Conservation (phyloP, 2,113 vertebrate species). For the Ceyx cyanopectus region DNA sequence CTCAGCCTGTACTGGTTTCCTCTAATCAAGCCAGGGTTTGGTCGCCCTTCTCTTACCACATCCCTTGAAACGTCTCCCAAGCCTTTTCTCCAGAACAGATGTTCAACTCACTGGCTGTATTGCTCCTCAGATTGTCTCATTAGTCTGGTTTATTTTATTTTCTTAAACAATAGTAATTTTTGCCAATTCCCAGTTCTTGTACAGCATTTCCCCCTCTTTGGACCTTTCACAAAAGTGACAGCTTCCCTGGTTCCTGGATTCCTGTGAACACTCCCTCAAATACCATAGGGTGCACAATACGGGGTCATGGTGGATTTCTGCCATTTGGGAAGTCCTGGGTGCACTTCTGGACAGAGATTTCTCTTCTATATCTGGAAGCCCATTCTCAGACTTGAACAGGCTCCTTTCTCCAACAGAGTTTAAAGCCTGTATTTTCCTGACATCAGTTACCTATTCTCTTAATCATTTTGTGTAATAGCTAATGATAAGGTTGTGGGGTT, state of each 20-base stretch:
- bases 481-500: not conserved
- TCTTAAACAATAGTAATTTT: not conserved
- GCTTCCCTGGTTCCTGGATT: not conserved
- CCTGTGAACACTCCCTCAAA: not conserved
- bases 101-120: not conserved
- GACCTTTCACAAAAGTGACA: not conserved
- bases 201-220: not conserved
- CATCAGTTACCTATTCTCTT: not conserved
- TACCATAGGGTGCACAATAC: rapidly evolving
- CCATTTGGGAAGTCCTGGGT: not conserved
- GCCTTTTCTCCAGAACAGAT: constrained; percentile 14
- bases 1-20: constrained; percentile 7
- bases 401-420: not conserved
- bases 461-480: not conserved
- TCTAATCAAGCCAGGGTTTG: constrained; percentile 13
- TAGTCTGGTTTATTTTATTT: constrained; percentile 29
- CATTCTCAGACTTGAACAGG: not conserved
- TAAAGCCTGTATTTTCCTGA: not conserved
- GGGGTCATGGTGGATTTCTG: not conserved
- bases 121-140: constrained; percentile 6
- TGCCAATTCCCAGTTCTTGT: not conserved
- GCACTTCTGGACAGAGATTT: not conserved
- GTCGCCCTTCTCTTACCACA: not conserved
- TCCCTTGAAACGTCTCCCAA: constrained; percentile 30
- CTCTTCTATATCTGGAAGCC: not conserved